phyloP scores from a whole-genome alignment of 1,140 invertebrate species.

The Drosophila pandora region DNA sequence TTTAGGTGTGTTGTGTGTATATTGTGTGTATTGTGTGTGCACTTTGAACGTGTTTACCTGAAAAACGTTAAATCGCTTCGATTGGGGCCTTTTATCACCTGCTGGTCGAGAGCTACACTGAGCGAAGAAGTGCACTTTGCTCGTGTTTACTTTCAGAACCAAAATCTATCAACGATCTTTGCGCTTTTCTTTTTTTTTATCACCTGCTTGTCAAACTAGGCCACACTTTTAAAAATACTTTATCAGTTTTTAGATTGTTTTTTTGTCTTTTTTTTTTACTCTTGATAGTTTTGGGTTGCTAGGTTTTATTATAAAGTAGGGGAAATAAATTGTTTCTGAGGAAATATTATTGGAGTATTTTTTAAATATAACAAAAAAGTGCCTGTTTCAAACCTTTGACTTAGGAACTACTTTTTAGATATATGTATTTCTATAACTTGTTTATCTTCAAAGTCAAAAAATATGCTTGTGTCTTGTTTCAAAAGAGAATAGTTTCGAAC shows the following conservation, averaged over 20 bases:
- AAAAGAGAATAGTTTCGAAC: too few relatives aligned
- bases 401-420: too few relatives aligned
- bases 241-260: neutral
- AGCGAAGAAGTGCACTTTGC: neutral
- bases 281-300: neutral
- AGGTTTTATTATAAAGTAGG: neutral
- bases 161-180: slow-evolving; percentile 9
- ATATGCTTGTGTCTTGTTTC: too few relatives aligned
- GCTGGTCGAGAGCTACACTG: neutral
- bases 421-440: too few relatives aligned
- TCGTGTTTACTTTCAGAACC: neutral
- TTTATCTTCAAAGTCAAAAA: too few relatives aligned
- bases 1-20: too few relatives aligned
- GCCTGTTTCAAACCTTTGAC: too few relatives aligned
- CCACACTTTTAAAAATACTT: slow-evolving; percentile 23
- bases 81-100: slow-evolving; percentile 31
- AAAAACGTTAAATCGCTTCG: slow-evolving; percentile 6
- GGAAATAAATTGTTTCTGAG: too few relatives aligned
- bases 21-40: neutral
- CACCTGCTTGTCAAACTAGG: slow-evolving; percentile 38
- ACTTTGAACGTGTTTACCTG: slow-evolving; percentile 1
- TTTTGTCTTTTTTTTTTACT: neutral
- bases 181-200: slow-evolving; percentile 22
- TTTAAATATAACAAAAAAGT: too few relatives aligned
- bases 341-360: too few relatives aligned